phyloP scores from a whole-genome alignment of 2,888 invertebrate species.

The Zygogramma bicolorata region DNA sequence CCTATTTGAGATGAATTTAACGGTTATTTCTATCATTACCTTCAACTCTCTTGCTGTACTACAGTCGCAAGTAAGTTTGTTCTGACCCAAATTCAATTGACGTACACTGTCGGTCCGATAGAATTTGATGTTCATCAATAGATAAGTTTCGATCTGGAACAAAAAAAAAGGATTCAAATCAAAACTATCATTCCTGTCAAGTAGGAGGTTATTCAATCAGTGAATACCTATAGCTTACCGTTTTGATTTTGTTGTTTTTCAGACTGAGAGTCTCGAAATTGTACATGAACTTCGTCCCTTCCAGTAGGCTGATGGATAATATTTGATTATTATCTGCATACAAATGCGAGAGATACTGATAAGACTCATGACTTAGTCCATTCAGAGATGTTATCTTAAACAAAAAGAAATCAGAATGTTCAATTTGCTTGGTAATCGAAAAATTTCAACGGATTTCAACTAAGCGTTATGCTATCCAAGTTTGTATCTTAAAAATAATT shows the following conservation, averaged over 20 bases:
- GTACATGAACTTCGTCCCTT: constrained; percentile 85
- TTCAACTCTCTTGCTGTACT: constrained; percentile 82
- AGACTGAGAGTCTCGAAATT: constrained; percentile 81
- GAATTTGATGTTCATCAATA: constrained; percentile 79
- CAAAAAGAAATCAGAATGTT: too few relatives aligned
- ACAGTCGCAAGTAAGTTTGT: constrained; percentile 85
- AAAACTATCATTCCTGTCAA: too few relatives aligned
- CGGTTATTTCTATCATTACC: constrained; percentile 63
- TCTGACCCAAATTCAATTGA: constrained; percentile 79
- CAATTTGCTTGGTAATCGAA: too few relatives aligned
- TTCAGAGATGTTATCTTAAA: constrained; percentile 80
- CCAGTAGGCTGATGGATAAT: constrained; percentile 80
- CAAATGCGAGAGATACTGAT: constrained; percentile 78
- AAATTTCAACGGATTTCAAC: too few relatives aligned
- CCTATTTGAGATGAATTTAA: too few relatives aligned
- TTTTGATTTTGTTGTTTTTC: constrained; percentile 80
- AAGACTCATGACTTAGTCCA: constrained; percentile 77
- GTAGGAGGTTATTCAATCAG: too few relatives aligned
- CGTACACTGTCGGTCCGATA: constrained; percentile 72
- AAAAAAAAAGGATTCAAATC: too few relatives aligned
- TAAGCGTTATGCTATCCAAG: too few relatives aligned
- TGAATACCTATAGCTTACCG: constrained; percentile 70
- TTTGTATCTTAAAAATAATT: too few relatives aligned
- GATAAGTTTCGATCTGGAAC: constrained; percentile 79
- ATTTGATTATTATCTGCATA: constrained; percentile 86